These are phyloP conservation scores for Marmota flaviventris DNA, from an alignment of 2,113 vertebrate genomes.

Conservation along the genomic window DNA sequence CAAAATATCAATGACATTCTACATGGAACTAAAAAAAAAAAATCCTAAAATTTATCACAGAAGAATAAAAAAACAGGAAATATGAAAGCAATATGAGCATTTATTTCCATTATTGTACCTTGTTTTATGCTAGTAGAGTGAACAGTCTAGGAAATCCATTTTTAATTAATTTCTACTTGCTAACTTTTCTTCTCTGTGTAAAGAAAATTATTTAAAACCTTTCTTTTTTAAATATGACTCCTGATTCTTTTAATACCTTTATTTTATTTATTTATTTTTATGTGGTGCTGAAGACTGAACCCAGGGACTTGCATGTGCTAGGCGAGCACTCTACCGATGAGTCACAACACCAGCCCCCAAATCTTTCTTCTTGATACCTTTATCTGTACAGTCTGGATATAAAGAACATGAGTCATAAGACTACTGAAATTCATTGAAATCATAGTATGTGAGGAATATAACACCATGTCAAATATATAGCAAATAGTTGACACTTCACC, in stretches of 20 bases:
- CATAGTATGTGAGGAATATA: not conserved
- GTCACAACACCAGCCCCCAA: not conserved
- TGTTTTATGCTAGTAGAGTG: not conserved
- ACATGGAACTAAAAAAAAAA: too few species aligned
- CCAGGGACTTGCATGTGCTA: too few species aligned
- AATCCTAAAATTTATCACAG: too few species aligned
- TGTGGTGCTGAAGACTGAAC: too few species aligned
- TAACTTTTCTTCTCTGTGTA: not conserved
- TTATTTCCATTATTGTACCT: not conserved
- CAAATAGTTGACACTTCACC: not conserved
- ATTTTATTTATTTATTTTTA: too few species aligned
- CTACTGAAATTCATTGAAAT: not conserved
- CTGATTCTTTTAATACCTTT: too few species aligned
- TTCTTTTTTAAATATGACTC: not conserved
- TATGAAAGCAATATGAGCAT: too few species aligned
- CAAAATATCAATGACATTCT: too few species aligned
- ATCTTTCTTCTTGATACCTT: not conserved
- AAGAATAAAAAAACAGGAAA: too few species aligned
- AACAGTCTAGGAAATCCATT: not conserved
- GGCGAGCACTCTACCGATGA: too few species aligned
- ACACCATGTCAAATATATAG: not conserved
- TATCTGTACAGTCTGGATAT: not conserved
- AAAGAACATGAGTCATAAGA: not conserved
- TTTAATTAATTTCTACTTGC: constrained; percentile 30
- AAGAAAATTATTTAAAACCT: not conserved